A percentile compares a stretch with the other conserved stretches of the same genome.
Conservation (phyloP, 1,140 invertebrate genomes). For the Pogonomyrmex barbatus region DNA sequence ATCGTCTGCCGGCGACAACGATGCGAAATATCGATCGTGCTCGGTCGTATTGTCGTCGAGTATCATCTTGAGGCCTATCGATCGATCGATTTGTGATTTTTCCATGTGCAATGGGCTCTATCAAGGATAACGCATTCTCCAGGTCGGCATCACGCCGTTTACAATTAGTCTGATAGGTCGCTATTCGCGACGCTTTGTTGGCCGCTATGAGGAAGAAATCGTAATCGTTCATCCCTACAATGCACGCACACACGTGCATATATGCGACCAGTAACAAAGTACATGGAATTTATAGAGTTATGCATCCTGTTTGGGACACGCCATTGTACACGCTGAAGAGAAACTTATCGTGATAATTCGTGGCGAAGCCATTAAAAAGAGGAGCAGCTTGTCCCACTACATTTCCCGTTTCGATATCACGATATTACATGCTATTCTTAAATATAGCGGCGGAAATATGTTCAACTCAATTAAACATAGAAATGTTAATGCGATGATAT, state of each 20-base stretch:
- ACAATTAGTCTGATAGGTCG: slow-evolving; percentile 72
- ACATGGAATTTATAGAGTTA: slow-evolving; percentile 60
- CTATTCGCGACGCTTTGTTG: slow-evolving; percentile 74
- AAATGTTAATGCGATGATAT: not conserved
- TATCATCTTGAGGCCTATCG: slow-evolving; percentile 26
- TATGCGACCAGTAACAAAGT: not conserved
- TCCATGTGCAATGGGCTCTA: slow-evolving; percentile 44
- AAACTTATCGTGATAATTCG: slow-evolving; percentile 45
- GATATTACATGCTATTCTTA: slow-evolving; percentile 12
- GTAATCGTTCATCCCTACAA: slow-evolving; percentile 53
- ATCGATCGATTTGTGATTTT: slow-evolving; percentile 35
- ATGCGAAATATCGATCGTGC: slow-evolving; percentile 19
- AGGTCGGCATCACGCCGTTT: slow-evolving; percentile 67
- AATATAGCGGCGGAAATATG: not conserved
- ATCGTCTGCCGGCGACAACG: not conserved
- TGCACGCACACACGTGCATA: not conserved
- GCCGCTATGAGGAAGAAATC: slow-evolving; percentile 70
- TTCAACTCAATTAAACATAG: slow-evolving; percentile 21
- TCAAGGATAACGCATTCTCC: slow-evolving; percentile 69
- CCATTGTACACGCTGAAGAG: slow-evolving; percentile 1
- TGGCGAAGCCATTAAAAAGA: not conserved
- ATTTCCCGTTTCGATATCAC: not conserved
- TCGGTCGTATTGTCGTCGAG: slow-evolving; percentile 43
- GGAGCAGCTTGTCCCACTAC: not conserved
- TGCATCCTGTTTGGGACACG: not conserved